phyloP scores from a whole-genome alignment of 2,113 vertebrate genomes.

The Ceyx margarethae region DNA sequence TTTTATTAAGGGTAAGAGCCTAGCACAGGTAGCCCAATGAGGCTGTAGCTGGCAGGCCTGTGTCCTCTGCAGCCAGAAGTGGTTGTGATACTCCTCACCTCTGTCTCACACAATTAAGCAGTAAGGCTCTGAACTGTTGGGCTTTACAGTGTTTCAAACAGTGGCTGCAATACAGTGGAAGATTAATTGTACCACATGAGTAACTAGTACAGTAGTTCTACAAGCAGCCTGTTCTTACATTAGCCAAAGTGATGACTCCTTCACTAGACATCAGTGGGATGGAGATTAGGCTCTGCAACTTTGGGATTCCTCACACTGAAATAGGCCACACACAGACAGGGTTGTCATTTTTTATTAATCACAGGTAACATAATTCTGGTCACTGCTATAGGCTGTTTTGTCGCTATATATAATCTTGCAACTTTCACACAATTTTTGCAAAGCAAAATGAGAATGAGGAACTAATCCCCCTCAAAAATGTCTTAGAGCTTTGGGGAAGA shows the following conservation, averaged over 20 bases:
- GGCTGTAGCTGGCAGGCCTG: neutral
- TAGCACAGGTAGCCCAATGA: neutral
- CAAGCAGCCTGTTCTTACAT: neutral
- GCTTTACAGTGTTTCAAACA: neutral
- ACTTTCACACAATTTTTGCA: conserved; percentile 55
- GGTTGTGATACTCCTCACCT: neutral
- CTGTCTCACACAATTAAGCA: neutral
- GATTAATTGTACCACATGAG: fast-evolving
- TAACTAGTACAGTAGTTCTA: neutral
- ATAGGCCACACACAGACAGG: neutral
- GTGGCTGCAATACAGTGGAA: neutral
- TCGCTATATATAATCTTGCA: conserved; percentile 15
- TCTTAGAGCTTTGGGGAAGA: conserved; percentile 9
- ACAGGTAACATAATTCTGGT: conserved; percentile 46
- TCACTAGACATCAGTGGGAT: neutral
- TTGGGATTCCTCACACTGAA: neutral
- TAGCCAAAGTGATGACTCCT: neutral
- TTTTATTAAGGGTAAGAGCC: neutral
- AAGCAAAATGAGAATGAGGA: conserved; percentile 40
- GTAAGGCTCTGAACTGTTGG: neutral
- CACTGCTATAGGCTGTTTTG: conserved; percentile 19
- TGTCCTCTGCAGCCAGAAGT: neutral
- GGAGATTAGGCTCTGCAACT: neutral
- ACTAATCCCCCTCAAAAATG: conserved; percentile 11
- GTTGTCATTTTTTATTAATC: conserved; percentile 52